Conservation (phyloP, 2,888 invertebrate genomes). For the Mongoloraphidia duomilia region DNA sequence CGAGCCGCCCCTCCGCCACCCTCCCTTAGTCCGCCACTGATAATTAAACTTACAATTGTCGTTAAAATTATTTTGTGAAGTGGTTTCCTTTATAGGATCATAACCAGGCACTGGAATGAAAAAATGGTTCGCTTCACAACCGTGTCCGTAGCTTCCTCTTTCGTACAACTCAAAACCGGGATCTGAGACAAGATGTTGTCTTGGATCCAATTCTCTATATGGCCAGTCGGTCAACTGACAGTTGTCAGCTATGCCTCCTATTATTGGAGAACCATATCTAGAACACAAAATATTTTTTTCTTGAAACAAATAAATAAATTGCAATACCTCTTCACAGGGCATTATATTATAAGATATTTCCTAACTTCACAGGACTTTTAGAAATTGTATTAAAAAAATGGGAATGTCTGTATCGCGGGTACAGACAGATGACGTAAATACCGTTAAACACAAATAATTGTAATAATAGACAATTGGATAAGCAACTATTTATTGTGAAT, state of each 20-base stretch:
- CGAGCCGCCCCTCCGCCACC: too few relatives aligned
- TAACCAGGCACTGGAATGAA: conserved; percentile 16
- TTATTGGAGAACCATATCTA: conserved; percentile 51
- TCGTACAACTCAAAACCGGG: conserved; percentile 62
- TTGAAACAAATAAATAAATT: too few relatives aligned
- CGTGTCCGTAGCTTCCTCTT: conserved; percentile 66
- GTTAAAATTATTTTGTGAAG: background rate
- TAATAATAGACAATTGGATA: too few relatives aligned
- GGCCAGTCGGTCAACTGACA: conserved; percentile 66
- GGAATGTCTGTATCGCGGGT: too few relatives aligned
- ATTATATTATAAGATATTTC: too few relatives aligned
- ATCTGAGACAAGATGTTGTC: conserved; percentile 40
- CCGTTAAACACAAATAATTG: too few relatives aligned
- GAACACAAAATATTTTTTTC: conserved; percentile 8
- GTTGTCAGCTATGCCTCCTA: conserved; percentile 53
- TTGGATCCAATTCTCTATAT: conserved; percentile 46
- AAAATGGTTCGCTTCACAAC: conserved; percentile 56
- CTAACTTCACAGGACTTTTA: background rate
- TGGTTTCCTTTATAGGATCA: too few relatives aligned
- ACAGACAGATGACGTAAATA: too few relatives aligned
- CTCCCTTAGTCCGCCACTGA: background rate
- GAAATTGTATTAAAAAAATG: background rate
- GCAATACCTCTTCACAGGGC: too few relatives aligned
- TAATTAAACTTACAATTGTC: background rate
- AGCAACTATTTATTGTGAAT: too few relatives aligned